phyloP scores from a whole-genome alignment of 2,797 vertebrate species.

The Cuculus canorus region DNA sequence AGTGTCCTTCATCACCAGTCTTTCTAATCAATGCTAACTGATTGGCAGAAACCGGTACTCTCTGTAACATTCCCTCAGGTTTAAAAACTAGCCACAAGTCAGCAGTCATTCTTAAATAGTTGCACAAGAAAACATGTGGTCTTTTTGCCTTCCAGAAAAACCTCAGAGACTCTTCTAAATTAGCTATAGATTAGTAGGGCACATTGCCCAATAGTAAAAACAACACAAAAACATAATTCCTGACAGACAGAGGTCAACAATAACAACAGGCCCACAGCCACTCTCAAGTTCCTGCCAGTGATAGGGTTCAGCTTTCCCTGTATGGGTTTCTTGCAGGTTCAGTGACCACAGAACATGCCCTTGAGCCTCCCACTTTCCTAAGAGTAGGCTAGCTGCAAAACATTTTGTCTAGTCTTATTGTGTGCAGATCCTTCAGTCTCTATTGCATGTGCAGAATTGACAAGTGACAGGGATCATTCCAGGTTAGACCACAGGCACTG shows the following conservation, averaged over 20 bases:
- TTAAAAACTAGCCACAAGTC: constrained; percentile 15
- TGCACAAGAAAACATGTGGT: not conserved
- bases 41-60: not conserved
- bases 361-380: not conserved
- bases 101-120: not conserved
- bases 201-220: not conserved
- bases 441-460: not conserved
- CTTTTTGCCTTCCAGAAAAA: not conserved
- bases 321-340: not conserved
- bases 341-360: not conserved
- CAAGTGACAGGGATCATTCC: not conserved
- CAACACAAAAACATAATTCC: constrained; percentile 19
- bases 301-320: not conserved
- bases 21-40: not conserved
- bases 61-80: not conserved
- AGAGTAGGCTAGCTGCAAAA: not conserved
- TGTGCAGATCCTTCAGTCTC: not conserved
- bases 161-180: not conserved
- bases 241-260: constrained; percentile 16
- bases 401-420: rapidly evolving
- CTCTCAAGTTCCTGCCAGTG: not conserved
- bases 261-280: not conserved
- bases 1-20: not conserved
- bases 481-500: not conserved
- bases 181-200: not conserved